These are phyloP conservation scores for Oligia fasciuncula DNA, from an alignment of 2,888 invertebrate species.

Conservation along the genomic window DNA sequence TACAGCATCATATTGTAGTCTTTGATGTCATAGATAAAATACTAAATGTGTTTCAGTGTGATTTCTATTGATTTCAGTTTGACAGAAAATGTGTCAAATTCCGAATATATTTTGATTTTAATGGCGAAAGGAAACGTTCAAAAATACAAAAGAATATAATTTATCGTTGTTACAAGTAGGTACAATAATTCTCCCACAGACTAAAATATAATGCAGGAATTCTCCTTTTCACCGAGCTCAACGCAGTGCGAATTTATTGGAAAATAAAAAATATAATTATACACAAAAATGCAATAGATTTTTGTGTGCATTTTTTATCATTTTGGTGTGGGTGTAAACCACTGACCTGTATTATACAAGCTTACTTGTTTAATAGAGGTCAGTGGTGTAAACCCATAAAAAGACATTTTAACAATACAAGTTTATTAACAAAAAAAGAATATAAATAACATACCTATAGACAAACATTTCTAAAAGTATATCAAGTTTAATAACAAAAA, in stretches of 20 bases:
- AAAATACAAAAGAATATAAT: slow-evolving; percentile 7
- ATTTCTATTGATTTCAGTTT: background rate
- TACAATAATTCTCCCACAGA: no score
- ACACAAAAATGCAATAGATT: background rate
- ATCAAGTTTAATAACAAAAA: background rate
- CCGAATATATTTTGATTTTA: background rate
- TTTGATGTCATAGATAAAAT: no score
- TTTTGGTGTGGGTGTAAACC: background rate
- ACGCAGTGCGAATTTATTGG: background rate
- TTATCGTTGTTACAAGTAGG: background rate
- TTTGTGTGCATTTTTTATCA: background rate
- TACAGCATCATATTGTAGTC: no score
- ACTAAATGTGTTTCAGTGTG: no score
- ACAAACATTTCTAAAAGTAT: background rate
- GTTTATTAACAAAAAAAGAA: background rate
- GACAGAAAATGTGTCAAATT: slow-evolving; percentile 9
- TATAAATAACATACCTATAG: background rate
- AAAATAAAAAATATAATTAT: background rate
- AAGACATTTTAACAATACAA: slow-evolving; percentile 1
- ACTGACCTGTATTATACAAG: no score
- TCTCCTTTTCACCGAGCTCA: background rate
- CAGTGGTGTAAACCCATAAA: background rate
- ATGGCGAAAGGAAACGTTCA: slow-evolving; percentile 4
- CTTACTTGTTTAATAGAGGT: no score
- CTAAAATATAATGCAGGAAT: no score